These are phyloP conservation scores for Eremobia ochroleuca DNA, from an alignment of 2,888 invertebrate species.

Conservation along the genomic window DNA sequence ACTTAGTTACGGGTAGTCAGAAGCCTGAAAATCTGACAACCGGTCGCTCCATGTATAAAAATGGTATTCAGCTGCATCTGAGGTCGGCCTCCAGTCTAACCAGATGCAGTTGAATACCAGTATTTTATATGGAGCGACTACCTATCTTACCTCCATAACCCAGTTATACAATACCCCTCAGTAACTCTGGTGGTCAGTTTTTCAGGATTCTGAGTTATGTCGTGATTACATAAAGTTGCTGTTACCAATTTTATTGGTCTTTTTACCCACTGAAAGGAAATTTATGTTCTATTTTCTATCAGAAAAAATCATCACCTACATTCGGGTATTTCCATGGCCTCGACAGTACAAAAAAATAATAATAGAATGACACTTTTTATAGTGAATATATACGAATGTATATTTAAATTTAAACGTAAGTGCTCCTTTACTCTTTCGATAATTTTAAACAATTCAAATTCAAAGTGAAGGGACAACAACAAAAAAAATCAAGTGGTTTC, in stretches of 20 bases:
- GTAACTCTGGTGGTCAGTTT: neutral
- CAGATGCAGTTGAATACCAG: neutral
- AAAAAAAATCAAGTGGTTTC: slow-evolving; percentile 60
- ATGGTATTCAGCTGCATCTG: too few relatives aligned
- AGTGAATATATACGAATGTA: neutral
- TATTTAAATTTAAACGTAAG: neutral
- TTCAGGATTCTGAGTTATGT: neutral
- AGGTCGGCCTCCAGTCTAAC: neutral
- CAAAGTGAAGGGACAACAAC: slow-evolving; percentile 42
- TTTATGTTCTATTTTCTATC: neutral
- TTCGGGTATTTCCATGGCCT: neutral
- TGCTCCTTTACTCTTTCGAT: neutral
- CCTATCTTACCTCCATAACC: too few relatives aligned
- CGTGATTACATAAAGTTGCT: neutral
- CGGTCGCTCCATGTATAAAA: neutral
- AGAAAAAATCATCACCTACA: neutral
- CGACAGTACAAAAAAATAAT: neutral
- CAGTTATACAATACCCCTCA: too few relatives aligned
- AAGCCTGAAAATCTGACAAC: neutral
- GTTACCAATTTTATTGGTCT: neutral
- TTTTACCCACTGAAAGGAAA: neutral
- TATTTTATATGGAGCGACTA: too few relatives aligned
- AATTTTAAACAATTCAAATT: slow-evolving; percentile 24
- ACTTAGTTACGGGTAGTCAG: neutral
- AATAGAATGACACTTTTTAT: neutral